These are phyloP conservation scores for Erebia aethiops DNA, from an alignment of 2,888 invertebrate genomes.

Conservation along the genomic window DNA sequence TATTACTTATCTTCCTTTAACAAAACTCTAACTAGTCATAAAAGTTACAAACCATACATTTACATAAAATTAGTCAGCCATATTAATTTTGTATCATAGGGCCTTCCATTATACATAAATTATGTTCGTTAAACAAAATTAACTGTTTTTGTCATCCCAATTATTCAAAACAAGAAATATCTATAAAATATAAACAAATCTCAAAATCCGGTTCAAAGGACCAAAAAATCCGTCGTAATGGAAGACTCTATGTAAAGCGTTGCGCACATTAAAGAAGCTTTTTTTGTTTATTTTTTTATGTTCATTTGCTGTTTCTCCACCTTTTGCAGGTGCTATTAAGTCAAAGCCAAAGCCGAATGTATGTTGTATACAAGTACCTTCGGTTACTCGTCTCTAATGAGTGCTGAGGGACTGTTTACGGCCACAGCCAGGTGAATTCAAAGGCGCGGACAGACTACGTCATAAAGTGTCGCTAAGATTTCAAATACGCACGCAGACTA, in stretches of 20 bases:
- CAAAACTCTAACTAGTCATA: neutral
- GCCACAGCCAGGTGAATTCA: conserved; percentile 31
- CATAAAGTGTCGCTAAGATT: conserved; percentile 4
- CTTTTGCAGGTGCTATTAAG: conserved; percentile 63
- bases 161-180: too few relatives aligned
- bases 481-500: too few relatives aligned
- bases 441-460: neutral
- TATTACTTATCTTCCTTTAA: neutral
- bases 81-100: neutral
- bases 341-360: conserved; percentile 49
- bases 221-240: neutral
- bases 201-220: neutral
- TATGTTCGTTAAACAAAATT: too few relatives aligned
- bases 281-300: conserved; percentile 41
- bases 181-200: neutral
- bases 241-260: neutral
- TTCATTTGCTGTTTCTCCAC: conserved; percentile 49
- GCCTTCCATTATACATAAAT: neutral
- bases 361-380: conserved; percentile 57
- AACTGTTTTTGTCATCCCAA: too few relatives aligned
- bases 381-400: conserved; percentile 50
- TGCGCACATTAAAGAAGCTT: conserved; percentile 11
- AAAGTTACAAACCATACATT: neutral
- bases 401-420: conserved; percentile 42
- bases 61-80: neutral